Evolutionary conservation across 53 echinoderm and acorn worm species (phyloP).

Genomic region (Hippasteria phrygiana): DNA sequence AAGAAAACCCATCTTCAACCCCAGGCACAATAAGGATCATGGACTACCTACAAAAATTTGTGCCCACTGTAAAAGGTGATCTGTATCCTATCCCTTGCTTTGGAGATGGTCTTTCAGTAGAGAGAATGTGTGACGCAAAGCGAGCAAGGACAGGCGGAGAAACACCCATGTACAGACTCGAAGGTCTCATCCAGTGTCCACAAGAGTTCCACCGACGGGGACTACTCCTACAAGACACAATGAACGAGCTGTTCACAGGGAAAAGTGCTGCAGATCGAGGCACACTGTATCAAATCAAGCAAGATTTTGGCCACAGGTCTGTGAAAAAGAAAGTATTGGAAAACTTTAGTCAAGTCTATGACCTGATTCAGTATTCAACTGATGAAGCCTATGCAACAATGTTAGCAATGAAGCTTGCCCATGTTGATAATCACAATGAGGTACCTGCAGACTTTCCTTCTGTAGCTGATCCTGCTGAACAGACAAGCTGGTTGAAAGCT

Average conservation of each 20-base stretch:
- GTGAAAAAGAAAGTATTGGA: slow-evolving; percentile 41
- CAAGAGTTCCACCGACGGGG: slow-evolving; percentile 64
- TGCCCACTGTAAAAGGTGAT: neutral
- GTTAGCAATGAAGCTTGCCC: neutral
- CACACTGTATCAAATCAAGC: slow-evolving; percentile 55
- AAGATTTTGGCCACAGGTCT: slow-evolving; percentile 27
- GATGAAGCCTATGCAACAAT: slow-evolving; percentile 9
- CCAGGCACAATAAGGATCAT: neutral
- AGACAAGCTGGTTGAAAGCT: neutral
- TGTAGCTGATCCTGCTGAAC: neutral
- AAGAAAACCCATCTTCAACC: slow-evolving; percentile 4
- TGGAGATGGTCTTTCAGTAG: slow-evolving; percentile 59
- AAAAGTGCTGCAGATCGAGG: slow-evolving; percentile 53
- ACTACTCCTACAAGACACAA: slow-evolving; percentile 55
- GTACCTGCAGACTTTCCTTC: neutral
- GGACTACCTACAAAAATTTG: slow-evolving; percentile 4
- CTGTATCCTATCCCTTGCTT: neutral
- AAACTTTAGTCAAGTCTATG: slow-evolving; percentile 29
- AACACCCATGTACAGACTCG: slow-evolving; percentile 34
- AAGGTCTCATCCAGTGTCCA: slow-evolving; percentile 44
- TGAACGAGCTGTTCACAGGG: slow-evolving; percentile 39
- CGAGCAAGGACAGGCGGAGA: slow-evolving; percentile 41
- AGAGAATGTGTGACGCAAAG: slow-evolving; percentile 41
- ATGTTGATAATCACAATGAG: neutral
- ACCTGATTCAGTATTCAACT: slow-evolving; percentile 4